Evolutionary conservation across 2,888 invertebrate species (phyloP), one percentile per base, ranked within the genome.

Genomic region (Aporophyla lueneburgensis): DNA sequence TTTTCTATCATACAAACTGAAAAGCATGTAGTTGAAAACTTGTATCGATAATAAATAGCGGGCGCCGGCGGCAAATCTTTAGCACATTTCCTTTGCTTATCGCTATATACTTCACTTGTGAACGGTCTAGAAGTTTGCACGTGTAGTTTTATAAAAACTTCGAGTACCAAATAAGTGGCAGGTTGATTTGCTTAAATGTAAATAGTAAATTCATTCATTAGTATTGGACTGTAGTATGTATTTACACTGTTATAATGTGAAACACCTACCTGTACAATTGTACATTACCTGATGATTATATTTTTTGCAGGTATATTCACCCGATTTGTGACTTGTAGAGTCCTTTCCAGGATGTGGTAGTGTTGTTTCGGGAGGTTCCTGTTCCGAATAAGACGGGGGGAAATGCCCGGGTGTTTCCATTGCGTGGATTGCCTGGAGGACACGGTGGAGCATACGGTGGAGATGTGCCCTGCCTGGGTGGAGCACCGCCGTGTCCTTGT

Each of bases 1-100:
- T 71, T 40, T 71, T 24, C 73, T 62, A 78, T 75, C 78, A 69
- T 84, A 86, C 88, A 86, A 86, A 88, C 82, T 87, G 87, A 86
- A 88, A 90, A 91, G 88, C 81, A 88, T 87, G 84, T 81, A 89
- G 86, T 87, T 85, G 83, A 81, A 88, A 93, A 93, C 87, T 92
- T 91, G 80, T 83, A 84, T 88, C 89, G 87, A 89, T 91, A 92
- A 91, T 91, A 92, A 91, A 91, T 89, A 89, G 77, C 82, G 81
- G 68, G 68, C 76, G 74, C 78, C 53, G 56, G 65, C 72, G 76
- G 77, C 76, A 77, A 80, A 83, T 78, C 80, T 85, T 78, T 78
- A 70, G 67, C 71, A 75, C 68, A 74, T 75, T 70, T 58, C 65
- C 71, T 74, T 76, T 70, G 80, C 73, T 79, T 84, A 82, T 87